These are phyloP conservation scores for Sphyrna mokarran DNA, from an alignment of 2,113 vertebrate genomes.

Conservation along the genomic window DNA sequence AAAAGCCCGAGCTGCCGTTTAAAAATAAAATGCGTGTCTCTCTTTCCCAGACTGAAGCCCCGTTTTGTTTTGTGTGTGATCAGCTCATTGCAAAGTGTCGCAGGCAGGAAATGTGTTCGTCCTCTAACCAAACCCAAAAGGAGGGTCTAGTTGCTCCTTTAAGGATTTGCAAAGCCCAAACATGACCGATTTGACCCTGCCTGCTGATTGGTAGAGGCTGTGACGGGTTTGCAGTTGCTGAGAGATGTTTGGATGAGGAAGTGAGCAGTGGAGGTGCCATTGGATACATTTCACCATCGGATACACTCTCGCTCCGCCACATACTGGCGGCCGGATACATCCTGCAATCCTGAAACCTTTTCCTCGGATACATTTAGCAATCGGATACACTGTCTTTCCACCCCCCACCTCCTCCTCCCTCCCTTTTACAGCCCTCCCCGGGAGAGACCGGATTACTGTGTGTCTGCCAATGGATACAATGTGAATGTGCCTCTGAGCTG, in stretches of 20 bases:
- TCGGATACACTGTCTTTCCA: not conserved
- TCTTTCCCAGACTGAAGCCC: not conserved
- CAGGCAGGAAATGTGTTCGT: not conserved
- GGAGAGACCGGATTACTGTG: not conserved
- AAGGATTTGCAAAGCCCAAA: not conserved
- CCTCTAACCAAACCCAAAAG: not conserved
- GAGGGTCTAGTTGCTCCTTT: not conserved
- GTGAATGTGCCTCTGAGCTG: not conserved
- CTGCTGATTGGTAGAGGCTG: not conserved
- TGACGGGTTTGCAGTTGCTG: constrained; percentile 23
- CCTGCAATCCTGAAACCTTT: not conserved
- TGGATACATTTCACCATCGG: constrained; percentile 23
- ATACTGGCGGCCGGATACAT: constrained; percentile 13
- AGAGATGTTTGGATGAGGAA: constrained; percentile 32
- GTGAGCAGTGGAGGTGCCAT: not conserved
- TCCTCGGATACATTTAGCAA: not conserved
- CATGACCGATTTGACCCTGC: constrained; percentile 17
- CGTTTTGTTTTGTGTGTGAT: not conserved
- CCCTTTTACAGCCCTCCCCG: not conserved
- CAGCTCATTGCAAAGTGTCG: not conserved
- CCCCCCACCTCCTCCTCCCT: too few relatives aligned
- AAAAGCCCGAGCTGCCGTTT: not conserved
- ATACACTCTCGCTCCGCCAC: not conserved
- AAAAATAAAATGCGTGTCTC: not conserved
- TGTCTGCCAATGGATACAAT: not conserved